Evolutionary conservation across 2,797 vertebrate species (phyloP).

Genomic region (Cyclopterus lumpus): DNA sequence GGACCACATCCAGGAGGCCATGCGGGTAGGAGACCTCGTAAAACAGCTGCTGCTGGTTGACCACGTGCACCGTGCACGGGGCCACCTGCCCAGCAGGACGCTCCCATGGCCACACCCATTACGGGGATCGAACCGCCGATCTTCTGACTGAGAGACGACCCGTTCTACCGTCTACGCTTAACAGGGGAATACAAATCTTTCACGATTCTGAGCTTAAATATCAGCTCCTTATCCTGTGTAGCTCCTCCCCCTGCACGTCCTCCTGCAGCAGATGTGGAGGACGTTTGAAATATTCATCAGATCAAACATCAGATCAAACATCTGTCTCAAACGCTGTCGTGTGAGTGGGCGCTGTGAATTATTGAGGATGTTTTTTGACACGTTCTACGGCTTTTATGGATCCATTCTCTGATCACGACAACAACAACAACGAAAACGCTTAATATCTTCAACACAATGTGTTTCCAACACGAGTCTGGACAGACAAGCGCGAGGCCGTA

Average conservation of each 20-base stretch:
- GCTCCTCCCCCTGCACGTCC: background rate
- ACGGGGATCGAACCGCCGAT: too few species aligned
- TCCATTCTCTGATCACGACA: accelerated
- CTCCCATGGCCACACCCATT: too few species aligned
- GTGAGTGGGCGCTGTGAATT: slow-evolving; percentile 47
- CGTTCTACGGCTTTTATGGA: background rate
- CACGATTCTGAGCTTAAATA: too few species aligned
- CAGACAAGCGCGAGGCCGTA: background rate
- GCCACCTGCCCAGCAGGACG: too few species aligned
- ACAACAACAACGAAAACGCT: background rate
- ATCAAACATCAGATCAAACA: too few species aligned
- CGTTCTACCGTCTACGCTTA: too few species aligned
- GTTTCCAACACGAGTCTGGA: background rate
- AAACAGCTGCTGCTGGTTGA: too few species aligned
- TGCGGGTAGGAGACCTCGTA: slow-evolving; percentile 86
- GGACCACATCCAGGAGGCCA: slow-evolving; percentile 98
- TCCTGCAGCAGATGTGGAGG: slow-evolving; percentile 1
- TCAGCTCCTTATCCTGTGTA: too few species aligned
- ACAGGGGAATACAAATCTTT: too few species aligned
- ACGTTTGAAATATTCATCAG: slow-evolving; percentile 50
- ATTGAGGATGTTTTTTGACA: slow-evolving; percentile 49
- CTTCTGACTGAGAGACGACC: too few species aligned
- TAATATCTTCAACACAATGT: background rate
- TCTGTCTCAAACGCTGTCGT: slow-evolving; percentile 29
- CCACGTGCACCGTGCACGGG: too few species aligned